A percentile compares a stretch with the other conserved stretches of the same genome.
Conservation (phyloP, 2,113 vertebrate species). For the Arvicanthis niloticus region DNA sequence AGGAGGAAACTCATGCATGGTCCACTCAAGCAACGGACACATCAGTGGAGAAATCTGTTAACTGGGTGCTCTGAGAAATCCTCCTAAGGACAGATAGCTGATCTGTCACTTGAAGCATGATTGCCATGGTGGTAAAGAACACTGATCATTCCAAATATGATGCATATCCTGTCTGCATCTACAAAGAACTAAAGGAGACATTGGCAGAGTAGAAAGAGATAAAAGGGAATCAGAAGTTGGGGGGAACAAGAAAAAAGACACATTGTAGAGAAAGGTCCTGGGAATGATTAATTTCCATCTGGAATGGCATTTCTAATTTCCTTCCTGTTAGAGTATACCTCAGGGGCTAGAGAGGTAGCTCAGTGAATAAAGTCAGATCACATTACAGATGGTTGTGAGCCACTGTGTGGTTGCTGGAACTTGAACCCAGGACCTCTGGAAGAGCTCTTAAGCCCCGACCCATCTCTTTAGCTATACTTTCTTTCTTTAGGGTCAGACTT, state of each 20-base stretch:
- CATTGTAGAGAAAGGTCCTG: background rate
- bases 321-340: background rate
- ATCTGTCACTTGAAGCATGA: background rate
- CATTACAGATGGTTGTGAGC: too few species aligned
- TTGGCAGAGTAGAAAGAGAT: background rate
- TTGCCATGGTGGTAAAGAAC: background rate
- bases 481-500: background rate
- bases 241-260: background rate
- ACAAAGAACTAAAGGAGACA: background rate
- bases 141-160: background rate
- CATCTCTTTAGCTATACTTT: too few species aligned
- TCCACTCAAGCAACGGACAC: background rate
- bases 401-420: too few species aligned
- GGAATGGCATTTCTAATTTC: background rate
- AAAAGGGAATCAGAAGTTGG: background rate
- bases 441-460: too few species aligned
- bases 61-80: background rate
- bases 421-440: too few species aligned
- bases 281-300: background rate
- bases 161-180: background rate
- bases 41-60: background rate
- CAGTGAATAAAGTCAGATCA: too few species aligned
- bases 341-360: background rate
- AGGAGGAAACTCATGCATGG: background rate
- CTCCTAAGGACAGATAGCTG: background rate